A percentile compares a stretch with the other conserved stretches of the same genome.
phyloP scores from a whole-genome alignment of 1,140 invertebrate genomes.

The Cryptotermes secundus region DNA sequence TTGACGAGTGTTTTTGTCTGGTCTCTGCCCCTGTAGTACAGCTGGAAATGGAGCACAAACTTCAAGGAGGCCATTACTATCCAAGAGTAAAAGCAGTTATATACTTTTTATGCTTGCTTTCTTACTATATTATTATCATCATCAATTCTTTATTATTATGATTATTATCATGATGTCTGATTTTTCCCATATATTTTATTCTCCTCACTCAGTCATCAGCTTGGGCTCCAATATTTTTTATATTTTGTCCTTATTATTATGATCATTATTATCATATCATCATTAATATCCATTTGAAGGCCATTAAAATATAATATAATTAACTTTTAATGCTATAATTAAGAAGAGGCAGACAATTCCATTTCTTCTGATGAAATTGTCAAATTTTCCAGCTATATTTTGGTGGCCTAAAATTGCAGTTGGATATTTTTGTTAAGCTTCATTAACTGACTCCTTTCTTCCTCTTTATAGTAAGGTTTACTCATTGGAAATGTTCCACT shows the following conservation, averaged over 20 bases:
- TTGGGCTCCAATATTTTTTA: constrained; percentile 35
- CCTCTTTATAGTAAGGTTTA: constrained; percentile 36
- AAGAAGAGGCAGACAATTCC: not conserved
- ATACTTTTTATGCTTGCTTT: constrained; percentile 40
- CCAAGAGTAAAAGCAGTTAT: constrained; percentile 61
- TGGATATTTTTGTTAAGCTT: constrained; percentile 32
- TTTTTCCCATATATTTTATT: constrained; percentile 30
- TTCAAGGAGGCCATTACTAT: constrained; percentile 87
- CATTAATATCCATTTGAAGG: not conserved
- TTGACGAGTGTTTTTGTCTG: constrained; percentile 33
- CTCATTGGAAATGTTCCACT: constrained; percentile 36
- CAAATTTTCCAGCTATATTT: not conserved
- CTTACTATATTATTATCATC: constrained; percentile 29
- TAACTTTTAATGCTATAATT: constrained; percentile 22
- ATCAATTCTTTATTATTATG: constrained; percentile 36
- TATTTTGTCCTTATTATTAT: constrained; percentile 35
- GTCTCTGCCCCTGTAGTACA: constrained; percentile 62
- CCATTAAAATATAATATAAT: constrained; percentile 6
- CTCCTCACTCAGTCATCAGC: constrained; percentile 26
- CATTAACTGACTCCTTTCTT: constrained; percentile 33
- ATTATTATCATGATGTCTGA: constrained; percentile 26
- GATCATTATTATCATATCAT: constrained; percentile 32
- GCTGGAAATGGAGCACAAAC: constrained; percentile 92
- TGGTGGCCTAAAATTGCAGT: constrained; percentile 31
- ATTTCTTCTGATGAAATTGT: not conserved